Evolutionary conservation across 53 echinoderm and acorn worm genomes (phyloP), one percentile per base, ranked within the genome.

Genomic region (Actinopyga echinites): DNA sequence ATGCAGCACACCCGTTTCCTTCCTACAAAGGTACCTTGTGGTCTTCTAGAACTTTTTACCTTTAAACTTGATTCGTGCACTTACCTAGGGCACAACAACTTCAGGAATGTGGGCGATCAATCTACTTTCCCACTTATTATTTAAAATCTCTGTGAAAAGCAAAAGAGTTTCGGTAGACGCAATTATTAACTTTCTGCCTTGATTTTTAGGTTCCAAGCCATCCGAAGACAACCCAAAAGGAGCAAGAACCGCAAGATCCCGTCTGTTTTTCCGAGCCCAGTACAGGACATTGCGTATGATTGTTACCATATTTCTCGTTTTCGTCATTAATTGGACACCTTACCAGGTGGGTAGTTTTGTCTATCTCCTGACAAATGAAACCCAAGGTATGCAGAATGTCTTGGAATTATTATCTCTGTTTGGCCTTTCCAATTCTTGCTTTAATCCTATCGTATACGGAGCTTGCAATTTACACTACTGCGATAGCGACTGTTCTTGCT

Each of bases 211-310:
- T 54, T 77, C 77, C 8, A 77, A 77, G 17, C 77, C 74, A 28
- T 57, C 65, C 13, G 85, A 85, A 43, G 94, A 99, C 43, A 99
- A 92, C 61, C 69, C 93, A 10, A 87, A 91, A 4, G 85, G 89
- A 58, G 89, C 79, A 38, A 89, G 83, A 24, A 88, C 87, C 20
- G 93, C 95, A 10, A 92, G 99, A 3, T 94, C 94, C 33, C 90
- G 92, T 2, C 89, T 99, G 5, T 92, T 99, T 86, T 85, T 94
- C 34, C 93, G 93, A 20, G 99, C 99, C 8, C 94, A 99, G 79
- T 88, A 90, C 31, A 92, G 99, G 26, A 99, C 99, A n/a, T 79
- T 92, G 32, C 92, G 93, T 22, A 99, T 99, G 92, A 91, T 94
- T 56, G 74, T 92, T 35, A 89, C 93, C 42, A 99, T 99, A 62